A percentile compares a stretch with the other conserved stretches of the same genome.
These are phyloP conservation scores for Sylvicola fuscatus DNA, from an alignment of 2,888 invertebrate genomes.

Conservation along the genomic window DNA sequence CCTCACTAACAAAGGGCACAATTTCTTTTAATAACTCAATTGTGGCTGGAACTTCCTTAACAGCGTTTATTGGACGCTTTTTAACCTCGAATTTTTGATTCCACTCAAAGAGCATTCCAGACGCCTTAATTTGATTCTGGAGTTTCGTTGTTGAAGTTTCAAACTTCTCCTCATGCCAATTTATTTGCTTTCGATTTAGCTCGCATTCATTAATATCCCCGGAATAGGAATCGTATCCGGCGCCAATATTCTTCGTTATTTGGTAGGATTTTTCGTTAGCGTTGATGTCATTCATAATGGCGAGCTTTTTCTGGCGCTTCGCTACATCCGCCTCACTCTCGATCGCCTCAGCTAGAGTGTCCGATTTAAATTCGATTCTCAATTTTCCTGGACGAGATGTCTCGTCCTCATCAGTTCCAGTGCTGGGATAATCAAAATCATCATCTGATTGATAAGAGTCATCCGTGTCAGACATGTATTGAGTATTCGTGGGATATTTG, in stretches of 20 bases:
- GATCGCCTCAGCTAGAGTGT: slow-evolving; percentile 69
- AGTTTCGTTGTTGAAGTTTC: slow-evolving; percentile 18
- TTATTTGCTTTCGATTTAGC: slow-evolving; percentile 6
- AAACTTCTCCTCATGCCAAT: slow-evolving; percentile 13
- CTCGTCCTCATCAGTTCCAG: slow-evolving; percentile 24
- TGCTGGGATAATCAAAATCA: slow-evolving; percentile 23
- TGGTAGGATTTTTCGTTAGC: slow-evolving; percentile 24
- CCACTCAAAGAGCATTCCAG: slow-evolving; percentile 18
- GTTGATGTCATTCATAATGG: slow-evolving; percentile 22
- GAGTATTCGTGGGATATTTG: slow-evolving; percentile 5
- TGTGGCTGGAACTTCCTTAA: background rate
- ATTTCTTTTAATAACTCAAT: slow-evolving; percentile 2
- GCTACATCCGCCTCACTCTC: slow-evolving; percentile 34
- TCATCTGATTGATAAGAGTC: slow-evolving; percentile 32
- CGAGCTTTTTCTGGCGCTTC: slow-evolving; percentile 22
- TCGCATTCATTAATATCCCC: slow-evolving; percentile 6
- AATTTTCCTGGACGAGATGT: slow-evolving; percentile 32
- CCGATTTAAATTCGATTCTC: slow-evolving; percentile 62
- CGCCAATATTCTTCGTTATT: slow-evolving; percentile 20
- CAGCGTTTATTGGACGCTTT: background rate
- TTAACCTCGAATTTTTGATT: slow-evolving; percentile 12
- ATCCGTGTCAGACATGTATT: slow-evolving; percentile 25
- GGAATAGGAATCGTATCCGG: slow-evolving; percentile 16
- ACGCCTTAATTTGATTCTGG: slow-evolving; percentile 15
- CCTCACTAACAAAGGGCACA: slow-evolving; percentile 10